Evolutionary conservation across 92 coral and sea anemone species (phyloP), one percentile per base, ranked within the genome.

Genomic region (Palythoa heliodiscus): DNA sequence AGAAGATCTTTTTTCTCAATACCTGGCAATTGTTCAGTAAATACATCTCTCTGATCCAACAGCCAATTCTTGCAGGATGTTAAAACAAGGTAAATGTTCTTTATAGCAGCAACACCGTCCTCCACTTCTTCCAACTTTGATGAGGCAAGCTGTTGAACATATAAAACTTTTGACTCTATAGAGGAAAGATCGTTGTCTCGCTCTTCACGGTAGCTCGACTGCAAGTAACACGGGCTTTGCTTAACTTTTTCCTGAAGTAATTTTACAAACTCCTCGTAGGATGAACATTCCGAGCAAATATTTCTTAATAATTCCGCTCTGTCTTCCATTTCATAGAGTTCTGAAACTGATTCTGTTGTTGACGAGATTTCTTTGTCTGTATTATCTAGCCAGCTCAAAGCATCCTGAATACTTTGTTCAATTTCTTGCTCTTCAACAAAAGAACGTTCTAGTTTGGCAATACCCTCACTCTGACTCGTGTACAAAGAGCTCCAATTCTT

Each of bases 51-150:
- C 73, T 91, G 91, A 63, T 86, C 86, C 37, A 85, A 78, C 16
- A 93, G 76, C 93, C 93, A 94, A 52, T 88, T 89, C 70, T 90
- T 90, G 76, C 92, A 90, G 9, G 91, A 86, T 29, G 86, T 86
- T 43, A 92, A 86, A 54, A 82, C 73, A 13, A 43, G 86, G 55
- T 90, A 72, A 22, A 89, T 78, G 50, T 85, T 89, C 17, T 63
- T 80, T 2, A 90, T 89, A 37, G 85, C 88, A 35, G 37, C 78
- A 7, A 90, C 84, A 57, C 92, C 88, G 37, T 86, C 78, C 52
- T 92, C 87, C 11, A 87, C 82, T 66, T 92, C 93, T 52, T 73
- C 87, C 1, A 90, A 93, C 79, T 90, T 88, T 61, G 69, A 75
- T 57, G 92, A 12, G 43, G 91, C 76, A 86, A 40, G 86, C 16